Percentiles rank a stretch among this genome's conserved stretches.
Conservation (phyloP, 2,797 vertebrate species). For the Lutjanus campechanus region DNA sequence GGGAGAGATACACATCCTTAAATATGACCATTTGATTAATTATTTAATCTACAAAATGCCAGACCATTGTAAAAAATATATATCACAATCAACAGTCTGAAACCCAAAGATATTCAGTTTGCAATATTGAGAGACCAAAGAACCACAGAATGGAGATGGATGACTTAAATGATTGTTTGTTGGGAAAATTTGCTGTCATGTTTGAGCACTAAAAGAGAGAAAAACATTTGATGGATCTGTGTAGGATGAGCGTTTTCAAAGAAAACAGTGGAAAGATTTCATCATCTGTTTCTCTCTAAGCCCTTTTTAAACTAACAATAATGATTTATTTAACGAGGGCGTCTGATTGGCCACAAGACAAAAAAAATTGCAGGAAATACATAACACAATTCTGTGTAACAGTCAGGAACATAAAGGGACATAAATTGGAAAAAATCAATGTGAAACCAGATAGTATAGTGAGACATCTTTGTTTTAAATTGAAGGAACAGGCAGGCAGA, state of each 20-base stretch:
- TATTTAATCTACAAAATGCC: not conserved
- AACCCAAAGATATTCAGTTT: not conserved
- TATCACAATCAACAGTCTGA: not conserved
- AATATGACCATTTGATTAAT: not conserved
- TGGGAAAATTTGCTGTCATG: not conserved
- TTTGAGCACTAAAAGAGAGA: not conserved
- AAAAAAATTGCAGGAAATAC: not conserved
- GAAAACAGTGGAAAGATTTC: not conserved
- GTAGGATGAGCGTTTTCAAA: not conserved
- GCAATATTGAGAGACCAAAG: not conserved
- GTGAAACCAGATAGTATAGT: conserved; percentile 33
- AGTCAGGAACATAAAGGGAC: not conserved
- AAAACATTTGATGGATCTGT: not conserved
- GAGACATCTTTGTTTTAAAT: conserved; percentile 52
- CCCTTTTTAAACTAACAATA: not conserved
- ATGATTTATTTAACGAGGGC: conserved; percentile 3
- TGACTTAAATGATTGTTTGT: no score
- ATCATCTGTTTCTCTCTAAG: not conserved
- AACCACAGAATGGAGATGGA: not conserved
- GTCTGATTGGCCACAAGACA: not conserved
- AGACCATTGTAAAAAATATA: no score
- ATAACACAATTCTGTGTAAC: not conserved
- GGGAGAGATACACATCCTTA: not conserved
- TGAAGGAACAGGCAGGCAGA: conserved; percentile 45
- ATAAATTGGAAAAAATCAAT: conserved; percentile 12